phyloP scores from a whole-genome alignment of 1,140 invertebrate species.

The Mizuhopecten yessoensis region DNA sequence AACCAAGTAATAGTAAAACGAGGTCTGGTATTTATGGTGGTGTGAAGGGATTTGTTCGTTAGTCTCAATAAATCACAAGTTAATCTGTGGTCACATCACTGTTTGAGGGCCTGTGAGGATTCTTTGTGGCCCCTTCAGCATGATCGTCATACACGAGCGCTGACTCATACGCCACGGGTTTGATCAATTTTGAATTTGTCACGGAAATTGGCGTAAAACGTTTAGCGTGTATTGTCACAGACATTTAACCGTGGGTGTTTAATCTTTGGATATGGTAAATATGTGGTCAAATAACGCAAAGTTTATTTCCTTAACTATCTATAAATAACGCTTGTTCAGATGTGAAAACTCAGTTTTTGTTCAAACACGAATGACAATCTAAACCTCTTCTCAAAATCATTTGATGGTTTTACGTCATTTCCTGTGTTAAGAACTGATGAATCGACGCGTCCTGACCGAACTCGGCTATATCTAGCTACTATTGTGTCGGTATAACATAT shows the following conservation, averaged over 20 bases:
- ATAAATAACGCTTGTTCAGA: background rate
- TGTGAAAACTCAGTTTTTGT: too few species aligned
- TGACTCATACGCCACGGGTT: background rate
- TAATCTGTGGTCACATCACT: background rate
- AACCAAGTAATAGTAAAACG: background rate
- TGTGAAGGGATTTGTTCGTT: background rate
- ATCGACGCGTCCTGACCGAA: too few species aligned
- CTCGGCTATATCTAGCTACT: background rate
- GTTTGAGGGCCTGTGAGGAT: background rate
- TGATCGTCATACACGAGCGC: background rate
- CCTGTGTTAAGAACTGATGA: background rate
- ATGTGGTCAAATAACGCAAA: conserved; percentile 38
- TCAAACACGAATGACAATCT: too few species aligned
- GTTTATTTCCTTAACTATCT: background rate
- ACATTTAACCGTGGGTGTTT: background rate
- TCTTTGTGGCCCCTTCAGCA: background rate
- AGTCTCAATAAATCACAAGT: conserved; percentile 10
- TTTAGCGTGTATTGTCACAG: background rate
- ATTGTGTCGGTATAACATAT: background rate
- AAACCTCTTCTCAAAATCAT: background rate
- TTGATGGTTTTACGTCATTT: background rate
- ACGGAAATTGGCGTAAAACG: background rate
- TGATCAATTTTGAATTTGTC: conserved; percentile 25
- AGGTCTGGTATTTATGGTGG: background rate
- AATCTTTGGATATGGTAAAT: background rate